phyloP scores from a whole-genome alignment of 2,888 invertebrate species.

The Philonicus albiceps region DNA sequence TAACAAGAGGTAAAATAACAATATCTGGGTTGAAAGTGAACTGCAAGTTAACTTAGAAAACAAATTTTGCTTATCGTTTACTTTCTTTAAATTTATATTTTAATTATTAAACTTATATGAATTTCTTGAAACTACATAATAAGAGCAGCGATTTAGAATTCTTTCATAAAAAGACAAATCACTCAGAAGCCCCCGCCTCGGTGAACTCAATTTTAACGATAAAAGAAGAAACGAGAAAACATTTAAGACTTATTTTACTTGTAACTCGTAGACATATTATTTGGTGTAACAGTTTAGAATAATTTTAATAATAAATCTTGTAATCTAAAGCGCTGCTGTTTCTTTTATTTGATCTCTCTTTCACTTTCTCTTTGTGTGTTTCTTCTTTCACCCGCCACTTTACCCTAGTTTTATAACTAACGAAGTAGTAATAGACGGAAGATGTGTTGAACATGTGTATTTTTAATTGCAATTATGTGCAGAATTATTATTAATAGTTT shows the following conservation, averaged over 20 bases:
- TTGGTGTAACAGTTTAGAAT: slow-evolving; percentile 47
- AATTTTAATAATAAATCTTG: slow-evolving; percentile 49
- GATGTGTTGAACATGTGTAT: slow-evolving; percentile 30
- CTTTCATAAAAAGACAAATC: neutral
- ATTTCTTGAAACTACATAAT: neutral
- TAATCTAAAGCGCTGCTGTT: slow-evolving; percentile 37
- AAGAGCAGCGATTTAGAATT: neutral
- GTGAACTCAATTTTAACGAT: slow-evolving; percentile 38
- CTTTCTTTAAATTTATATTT: neutral
- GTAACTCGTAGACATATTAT: slow-evolving; percentile 39
- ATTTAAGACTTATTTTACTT: slow-evolving; percentile 34
- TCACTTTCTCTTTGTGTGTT: neutral
- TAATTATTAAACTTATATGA: neutral
- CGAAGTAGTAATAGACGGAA: slow-evolving; percentile 52
- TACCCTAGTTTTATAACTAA: slow-evolving; percentile 46
- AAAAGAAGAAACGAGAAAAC: neutral
- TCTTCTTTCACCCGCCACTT: neutral
- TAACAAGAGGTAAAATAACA: neutral
- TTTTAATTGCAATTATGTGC: neutral
- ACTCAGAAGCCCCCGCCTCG: neutral
- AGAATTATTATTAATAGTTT: neutral
- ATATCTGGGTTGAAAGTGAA: neutral
- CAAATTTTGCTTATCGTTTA: neutral
- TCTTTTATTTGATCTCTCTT: neutral
- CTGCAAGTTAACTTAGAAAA: neutral